A percentile compares a stretch with the other conserved stretches of the same genome.
Conservation (phyloP, 1,140 invertebrate species). For the Rhysida immarginata region DNA sequence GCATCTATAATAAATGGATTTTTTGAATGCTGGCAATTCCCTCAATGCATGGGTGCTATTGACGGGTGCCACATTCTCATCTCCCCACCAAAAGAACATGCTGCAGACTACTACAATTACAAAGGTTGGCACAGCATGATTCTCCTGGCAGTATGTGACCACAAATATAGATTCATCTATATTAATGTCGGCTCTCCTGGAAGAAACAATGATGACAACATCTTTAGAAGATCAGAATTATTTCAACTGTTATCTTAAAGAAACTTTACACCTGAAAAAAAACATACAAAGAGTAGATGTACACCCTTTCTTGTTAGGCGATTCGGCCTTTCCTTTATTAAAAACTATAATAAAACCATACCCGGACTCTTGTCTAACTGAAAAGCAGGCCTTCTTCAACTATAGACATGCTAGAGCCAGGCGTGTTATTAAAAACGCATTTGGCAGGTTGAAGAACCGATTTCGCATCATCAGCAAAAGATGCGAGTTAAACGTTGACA, state of each 20-base stretch:
- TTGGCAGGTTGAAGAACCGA: neutral
- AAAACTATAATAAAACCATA: neutral
- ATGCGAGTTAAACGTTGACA: neutral
- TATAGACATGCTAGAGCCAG: neutral
- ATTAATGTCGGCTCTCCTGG: conserved; percentile 1
- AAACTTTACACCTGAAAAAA: neutral
- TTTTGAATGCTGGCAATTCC: neutral
- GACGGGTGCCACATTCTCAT: neutral
- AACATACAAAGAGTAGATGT: neutral
- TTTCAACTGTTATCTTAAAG: neutral
- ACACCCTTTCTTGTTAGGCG: neutral
- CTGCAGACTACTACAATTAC: neutral
- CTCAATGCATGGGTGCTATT: neutral
- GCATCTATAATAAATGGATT: neutral
- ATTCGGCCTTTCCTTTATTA: conserved; percentile 1
- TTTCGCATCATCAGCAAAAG: neutral
- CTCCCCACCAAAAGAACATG: conserved; percentile 1
- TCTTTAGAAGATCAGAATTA: neutral
- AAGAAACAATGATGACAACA: neutral
- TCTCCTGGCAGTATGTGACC: conserved; percentile 3
- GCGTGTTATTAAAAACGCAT: neutral
- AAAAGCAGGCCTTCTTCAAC: neutral
- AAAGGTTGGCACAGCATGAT: neutral
- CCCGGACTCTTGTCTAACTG: neutral
- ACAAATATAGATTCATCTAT: neutral